A percentile compares a stretch with the other conserved stretches of the same genome.
Conservation (phyloP, 2,888 invertebrate genomes). For the Lapara coniferarum region DNA sequence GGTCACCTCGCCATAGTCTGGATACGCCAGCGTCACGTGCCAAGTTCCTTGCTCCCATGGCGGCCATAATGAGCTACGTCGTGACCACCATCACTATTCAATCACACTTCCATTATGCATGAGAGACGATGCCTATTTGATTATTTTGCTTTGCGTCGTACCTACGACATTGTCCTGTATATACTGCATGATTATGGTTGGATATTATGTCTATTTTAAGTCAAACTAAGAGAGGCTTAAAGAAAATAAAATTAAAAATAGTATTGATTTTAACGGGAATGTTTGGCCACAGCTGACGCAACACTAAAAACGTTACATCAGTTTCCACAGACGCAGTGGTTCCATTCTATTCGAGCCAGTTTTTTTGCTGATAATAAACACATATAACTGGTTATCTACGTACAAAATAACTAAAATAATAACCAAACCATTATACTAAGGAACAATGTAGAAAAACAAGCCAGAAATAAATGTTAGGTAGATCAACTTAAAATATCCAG, state of each 20-base stretch:
- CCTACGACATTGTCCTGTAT: not conserved
- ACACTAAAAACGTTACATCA: too few relatives aligned
- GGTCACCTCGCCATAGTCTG: not conserved
- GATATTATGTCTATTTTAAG: not conserved
- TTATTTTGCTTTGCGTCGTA: conserved; percentile 10
- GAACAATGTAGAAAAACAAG: not conserved
- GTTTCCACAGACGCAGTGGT: too few relatives aligned
- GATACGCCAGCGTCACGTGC: conserved; percentile 30
- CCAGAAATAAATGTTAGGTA: not conserved
- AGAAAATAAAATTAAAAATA: too few relatives aligned
- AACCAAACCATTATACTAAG: too few relatives aligned
- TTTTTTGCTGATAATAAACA: too few relatives aligned
- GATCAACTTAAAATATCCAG: not conserved
- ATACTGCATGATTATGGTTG: not conserved
- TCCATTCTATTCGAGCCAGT: too few relatives aligned
- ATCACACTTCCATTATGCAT: conserved; percentile 9
- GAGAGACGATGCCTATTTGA: conserved; percentile 7
- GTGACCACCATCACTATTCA: conserved; percentile 21
- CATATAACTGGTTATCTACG: too few relatives aligned
- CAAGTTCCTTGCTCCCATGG: conserved; percentile 32
- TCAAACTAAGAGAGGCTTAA: too few relatives aligned
- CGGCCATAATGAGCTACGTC: conserved; percentile 12
- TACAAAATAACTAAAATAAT: too few relatives aligned
- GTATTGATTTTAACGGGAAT: too few relatives aligned
- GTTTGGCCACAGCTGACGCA: too few relatives aligned